Conservation (phyloP, 1,140 invertebrate genomes). For the Neodiprion lecontei region DNA sequence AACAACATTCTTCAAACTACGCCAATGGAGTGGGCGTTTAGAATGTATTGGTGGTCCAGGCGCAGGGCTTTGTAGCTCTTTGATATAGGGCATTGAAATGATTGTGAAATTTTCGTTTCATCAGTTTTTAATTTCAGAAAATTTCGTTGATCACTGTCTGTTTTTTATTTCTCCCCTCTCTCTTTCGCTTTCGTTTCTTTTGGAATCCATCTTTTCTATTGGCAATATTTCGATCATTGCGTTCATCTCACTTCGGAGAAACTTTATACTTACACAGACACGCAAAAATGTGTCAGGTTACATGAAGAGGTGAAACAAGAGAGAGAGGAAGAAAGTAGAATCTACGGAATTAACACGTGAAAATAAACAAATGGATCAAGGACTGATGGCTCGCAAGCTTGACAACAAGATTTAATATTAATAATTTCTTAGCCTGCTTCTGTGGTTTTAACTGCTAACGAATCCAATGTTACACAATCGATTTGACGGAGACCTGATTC, state of each 20-base stretch:
- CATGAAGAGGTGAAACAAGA: too few relatives aligned
- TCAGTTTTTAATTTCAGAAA: conserved; percentile 11
- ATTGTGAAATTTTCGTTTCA: conserved; percentile 22
- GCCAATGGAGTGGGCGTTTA: conserved; percentile 45
- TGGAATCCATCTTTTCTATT: conserved; percentile 9
- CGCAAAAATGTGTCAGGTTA: too few relatives aligned
- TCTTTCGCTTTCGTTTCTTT: neutral
- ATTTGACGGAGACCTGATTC: too few relatives aligned
- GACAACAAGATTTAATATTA: too few relatives aligned
- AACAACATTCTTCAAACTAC: conserved; percentile 30
- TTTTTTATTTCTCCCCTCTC: neutral
- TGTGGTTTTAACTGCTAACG: too few relatives aligned
- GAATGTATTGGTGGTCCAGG: conserved; percentile 42
- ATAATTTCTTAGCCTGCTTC: too few relatives aligned
- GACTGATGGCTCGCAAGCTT: too few relatives aligned
- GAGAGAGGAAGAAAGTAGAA: too few relatives aligned
- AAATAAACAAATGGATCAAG: too few relatives aligned
- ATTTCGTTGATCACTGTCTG: conserved; percentile 25
- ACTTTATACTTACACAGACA: too few relatives aligned
- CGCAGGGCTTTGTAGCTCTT: conserved; percentile 21
- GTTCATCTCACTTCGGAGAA: conserved; percentile 7
- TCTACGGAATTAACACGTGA: too few relatives aligned
- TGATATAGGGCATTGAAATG: conserved; percentile 12
- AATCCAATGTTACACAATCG: too few relatives aligned
- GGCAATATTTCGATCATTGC: conserved; percentile 12